These are phyloP conservation scores for Halisarca cf. caerulea DNA, from an alignment of 37 sponge, comb jelly and placozoan genomes.

Conservation along the genomic window DNA sequence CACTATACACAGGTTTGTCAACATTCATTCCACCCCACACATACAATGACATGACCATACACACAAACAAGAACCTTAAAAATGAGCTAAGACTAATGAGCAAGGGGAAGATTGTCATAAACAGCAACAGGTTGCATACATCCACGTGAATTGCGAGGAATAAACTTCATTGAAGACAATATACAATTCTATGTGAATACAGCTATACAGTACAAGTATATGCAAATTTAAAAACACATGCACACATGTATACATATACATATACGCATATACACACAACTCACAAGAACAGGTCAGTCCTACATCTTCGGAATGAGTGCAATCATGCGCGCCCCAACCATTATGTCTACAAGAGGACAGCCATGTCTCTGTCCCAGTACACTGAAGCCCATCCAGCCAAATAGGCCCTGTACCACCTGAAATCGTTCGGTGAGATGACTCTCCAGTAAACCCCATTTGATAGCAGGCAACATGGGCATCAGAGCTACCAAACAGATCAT, in stretches of 20 bases:
- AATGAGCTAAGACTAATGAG: too few species aligned
- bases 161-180: too few species aligned
- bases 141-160: too few species aligned
- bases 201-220: too few species aligned
- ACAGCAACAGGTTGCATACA: too few species aligned
- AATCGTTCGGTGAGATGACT: neutral
- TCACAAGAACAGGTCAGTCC: neutral
- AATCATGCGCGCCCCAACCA: neutral
- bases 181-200: too few species aligned
- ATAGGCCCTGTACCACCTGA: neutral
- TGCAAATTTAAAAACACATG: too few species aligned
- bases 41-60: too few species aligned
- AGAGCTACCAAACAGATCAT: neutral
- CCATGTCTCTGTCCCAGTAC: neutral
- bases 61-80: too few species aligned
- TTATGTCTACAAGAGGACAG: neutral
- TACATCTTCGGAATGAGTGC: conserved; percentile 11
- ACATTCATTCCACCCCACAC: too few species aligned
- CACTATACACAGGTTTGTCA: too few species aligned
- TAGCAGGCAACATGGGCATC: conserved; percentile 9
- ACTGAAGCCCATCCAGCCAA: conserved; percentile 6
- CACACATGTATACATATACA: neutral
- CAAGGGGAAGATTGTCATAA: too few species aligned
- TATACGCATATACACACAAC: neutral
- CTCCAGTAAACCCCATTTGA: conserved; percentile 14